Percentiles rank a stretch among this genome's conserved stretches.
These are phyloP conservation scores for Parnassius orleans DNA, from an alignment of 2,888 invertebrate species.

Conservation along the genomic window DNA sequence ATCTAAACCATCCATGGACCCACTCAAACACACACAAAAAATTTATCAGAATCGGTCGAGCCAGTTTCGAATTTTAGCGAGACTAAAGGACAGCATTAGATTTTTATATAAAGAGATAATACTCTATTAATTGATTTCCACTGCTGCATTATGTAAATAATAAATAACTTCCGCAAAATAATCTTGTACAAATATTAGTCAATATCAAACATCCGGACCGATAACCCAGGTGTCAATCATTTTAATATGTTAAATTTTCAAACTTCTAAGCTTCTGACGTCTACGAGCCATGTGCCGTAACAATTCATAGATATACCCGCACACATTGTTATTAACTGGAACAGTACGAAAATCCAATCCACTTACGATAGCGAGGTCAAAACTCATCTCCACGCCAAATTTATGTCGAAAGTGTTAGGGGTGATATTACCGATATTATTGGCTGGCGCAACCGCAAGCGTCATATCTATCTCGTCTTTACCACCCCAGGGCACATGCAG, in stretches of 20 bases:
- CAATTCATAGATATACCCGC: neutral
- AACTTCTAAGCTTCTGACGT: constrained; percentile 9
- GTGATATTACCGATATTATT: neutral
- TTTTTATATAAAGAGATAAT: no score
- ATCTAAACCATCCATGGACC: no score
- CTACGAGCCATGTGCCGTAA: neutral
- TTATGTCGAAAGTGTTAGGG: constrained; percentile 1
- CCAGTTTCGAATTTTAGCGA: no score
- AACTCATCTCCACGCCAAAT: neutral
- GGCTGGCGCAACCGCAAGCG: neutral
- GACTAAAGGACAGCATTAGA: no score
- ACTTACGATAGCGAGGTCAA: constrained; percentile 3
- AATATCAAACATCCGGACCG: neutral
- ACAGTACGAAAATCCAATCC: constrained; percentile 7
- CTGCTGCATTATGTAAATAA: no score
- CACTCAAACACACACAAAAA: no score
- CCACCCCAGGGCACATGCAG: neutral
- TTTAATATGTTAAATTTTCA: constrained; percentile 8
- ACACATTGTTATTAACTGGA: constrained; percentile 12
- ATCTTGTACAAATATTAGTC: neutral
- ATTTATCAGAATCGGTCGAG: no score
- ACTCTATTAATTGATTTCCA: no score
- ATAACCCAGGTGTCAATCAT: constrained; percentile 8
- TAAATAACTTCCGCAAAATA: no score
- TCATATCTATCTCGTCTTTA: neutral